phyloP scores from a whole-genome alignment of 2,888 invertebrate genomes.

The Formica aserva region DNA sequence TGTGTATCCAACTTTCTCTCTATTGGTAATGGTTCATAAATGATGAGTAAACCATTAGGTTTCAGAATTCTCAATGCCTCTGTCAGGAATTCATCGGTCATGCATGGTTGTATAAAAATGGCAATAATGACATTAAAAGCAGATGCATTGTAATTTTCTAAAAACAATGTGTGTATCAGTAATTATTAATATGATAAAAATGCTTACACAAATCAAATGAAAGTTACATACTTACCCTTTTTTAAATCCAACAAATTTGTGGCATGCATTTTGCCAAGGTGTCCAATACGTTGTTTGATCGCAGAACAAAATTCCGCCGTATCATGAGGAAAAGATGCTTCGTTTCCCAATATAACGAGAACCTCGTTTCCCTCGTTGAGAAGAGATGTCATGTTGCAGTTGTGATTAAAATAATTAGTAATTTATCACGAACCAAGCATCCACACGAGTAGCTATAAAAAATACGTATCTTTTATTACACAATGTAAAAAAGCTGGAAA shows the following conservation, averaged over 20 bases:
- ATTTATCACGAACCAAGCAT: not conserved
- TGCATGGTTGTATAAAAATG: slow-evolving; percentile 82
- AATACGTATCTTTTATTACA: not conserved
- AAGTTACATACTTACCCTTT: slow-evolving; percentile 86
- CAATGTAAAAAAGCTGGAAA: not conserved
- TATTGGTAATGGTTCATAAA: slow-evolving; percentile 86
- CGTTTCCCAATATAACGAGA: slow-evolving; percentile 56
- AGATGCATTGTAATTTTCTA: slow-evolving; percentile 81
- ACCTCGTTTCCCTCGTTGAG: slow-evolving; percentile 52
- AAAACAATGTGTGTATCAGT: slow-evolving; percentile 2
- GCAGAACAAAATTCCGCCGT: slow-evolving; percentile 86
- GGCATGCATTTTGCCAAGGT: slow-evolving; percentile 87
- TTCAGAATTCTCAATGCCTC: slow-evolving; percentile 88
- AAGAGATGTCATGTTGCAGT: slow-evolving; percentile 49
- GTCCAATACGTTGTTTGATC: slow-evolving; percentile 85
- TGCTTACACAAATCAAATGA: not conserved
- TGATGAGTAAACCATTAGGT: slow-evolving; percentile 88
- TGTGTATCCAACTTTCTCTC: slow-evolving; percentile 62
- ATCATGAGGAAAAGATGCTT: slow-evolving; percentile 45
- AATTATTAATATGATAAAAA: not conserved
- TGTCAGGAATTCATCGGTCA: slow-evolving; percentile 86
- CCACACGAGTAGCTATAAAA: not conserved
- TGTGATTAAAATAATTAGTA: not conserved
- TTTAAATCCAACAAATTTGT: slow-evolving; percentile 89
- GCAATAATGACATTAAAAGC: slow-evolving; percentile 89